A percentile compares a stretch with the other conserved stretches of the same genome.
Evolutionary conservation across 1,140 invertebrate genomes (phyloP).

Genomic region (Brachionus manjavacas): DNA sequence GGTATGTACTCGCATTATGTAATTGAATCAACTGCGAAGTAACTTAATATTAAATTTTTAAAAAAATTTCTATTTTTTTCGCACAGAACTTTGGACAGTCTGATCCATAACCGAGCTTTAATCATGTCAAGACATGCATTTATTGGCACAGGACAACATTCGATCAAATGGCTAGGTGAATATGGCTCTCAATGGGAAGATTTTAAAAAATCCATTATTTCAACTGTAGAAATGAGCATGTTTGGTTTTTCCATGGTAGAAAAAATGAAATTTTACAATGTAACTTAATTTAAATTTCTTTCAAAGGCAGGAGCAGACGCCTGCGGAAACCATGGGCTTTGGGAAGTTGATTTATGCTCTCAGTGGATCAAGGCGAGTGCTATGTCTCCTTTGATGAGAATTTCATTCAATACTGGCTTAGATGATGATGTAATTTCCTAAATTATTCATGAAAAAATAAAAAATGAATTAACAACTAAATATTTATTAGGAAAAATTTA

Average conservation of each 20-base stretch:
- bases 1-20: conserved; percentile 7
- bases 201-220: conserved; percentile 14
- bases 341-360: background rate
- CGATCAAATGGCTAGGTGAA: conserved; percentile 31
- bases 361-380: conserved; percentile 40
- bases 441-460: background rate
- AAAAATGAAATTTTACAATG: background rate
- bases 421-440: background rate
- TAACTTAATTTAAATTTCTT: background rate
- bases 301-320: background rate
- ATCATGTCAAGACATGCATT: conserved; percentile 40
- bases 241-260: conserved; percentile 32
- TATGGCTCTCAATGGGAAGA: conserved; percentile 17
- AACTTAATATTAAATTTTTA: background rate
- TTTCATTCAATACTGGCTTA: background rate
- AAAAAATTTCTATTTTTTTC: background rate
- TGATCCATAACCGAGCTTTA: background rate
- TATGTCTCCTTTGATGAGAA: conserved; percentile 26
- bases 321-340: background rate
- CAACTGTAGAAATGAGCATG: conserved; percentile 36
- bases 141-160: conserved; percentile 32
- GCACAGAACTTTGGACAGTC: background rate
- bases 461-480: background rate
- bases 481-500: conserved; percentile 25
- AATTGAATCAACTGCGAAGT: conserved; percentile 28